Evolutionary conservation across 2,888 invertebrate genomes (phyloP), one percentile per base, ranked within the genome.

Genomic region (Pocota personata): DNA sequence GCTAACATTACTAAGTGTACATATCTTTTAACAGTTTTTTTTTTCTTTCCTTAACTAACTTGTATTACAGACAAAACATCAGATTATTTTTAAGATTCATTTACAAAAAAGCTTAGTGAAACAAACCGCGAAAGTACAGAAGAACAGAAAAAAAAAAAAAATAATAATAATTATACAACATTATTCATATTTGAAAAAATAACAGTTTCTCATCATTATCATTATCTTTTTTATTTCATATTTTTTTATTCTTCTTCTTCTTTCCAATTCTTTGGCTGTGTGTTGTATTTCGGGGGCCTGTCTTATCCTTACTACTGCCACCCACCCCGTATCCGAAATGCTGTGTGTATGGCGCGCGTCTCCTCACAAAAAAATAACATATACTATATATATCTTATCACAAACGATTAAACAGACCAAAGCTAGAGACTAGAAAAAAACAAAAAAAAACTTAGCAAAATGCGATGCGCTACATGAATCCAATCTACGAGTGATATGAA

Each of bases 191-290:
- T 69, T 86, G 72, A 79, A 76, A 75, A 52, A 76, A 77, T 64
- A 75, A 86, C 73, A 87, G 75, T 79, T 79, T 82, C 77, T 78
- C 88, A 76, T 82, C 80, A 84, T 79, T 78, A 78, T 73, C 75
- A 75, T 82, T 87, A 64, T 87, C 76, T 79, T 84, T 79, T 80
- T 86, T 77, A 80, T 86, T 84, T 80, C 67, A 86, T 77, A 77
- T 87, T 87, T 87, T 32, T 82, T 79, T 86, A 79, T 73, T 87
- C 77, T 87, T 82, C 78, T 87, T 73, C 82, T 86, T 87, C 64
- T 87, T 87, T 87, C 86, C 72, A 86, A 82, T 86, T 86, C 86
- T 86, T 86, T 86, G 86, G 86, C 86, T 86, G 86, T 86, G 84
- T 84, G 72, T 82, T 86, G 82, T 86, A 86, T 82, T 86, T 86